Evolutionary conservation across 2,888 invertebrate species (phyloP).

Genomic region (Zele albiditarsus): DNA sequence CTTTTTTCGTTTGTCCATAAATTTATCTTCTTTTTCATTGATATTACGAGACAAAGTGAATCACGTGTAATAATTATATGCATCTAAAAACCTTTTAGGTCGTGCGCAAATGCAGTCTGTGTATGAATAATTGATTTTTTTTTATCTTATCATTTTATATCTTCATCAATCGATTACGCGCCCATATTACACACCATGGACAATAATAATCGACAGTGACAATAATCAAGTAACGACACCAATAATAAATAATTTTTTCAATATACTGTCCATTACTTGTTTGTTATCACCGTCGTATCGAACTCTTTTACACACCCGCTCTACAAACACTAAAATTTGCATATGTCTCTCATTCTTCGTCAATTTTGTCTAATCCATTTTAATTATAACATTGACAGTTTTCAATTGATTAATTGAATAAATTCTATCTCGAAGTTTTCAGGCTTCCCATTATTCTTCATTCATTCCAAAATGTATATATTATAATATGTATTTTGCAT

Average conservation of each 20-base stretch:
- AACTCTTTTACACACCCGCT: background rate
- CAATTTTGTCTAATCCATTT: constrained; percentile 16
- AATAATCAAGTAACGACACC: constrained; percentile 30
- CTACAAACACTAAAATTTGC: background rate
- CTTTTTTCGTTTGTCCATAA: constrained; percentile 19
- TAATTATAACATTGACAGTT: constrained; percentile 32
- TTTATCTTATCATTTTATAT: constrained; percentile 11
- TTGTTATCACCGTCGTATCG: background rate
- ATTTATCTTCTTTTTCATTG: constrained; percentile 19
- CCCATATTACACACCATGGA: background rate
- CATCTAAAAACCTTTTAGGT: constrained; percentile 31
- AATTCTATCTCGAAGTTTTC: background rate
- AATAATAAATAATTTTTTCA: constrained; percentile 18
- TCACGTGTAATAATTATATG: constrained; percentile 19
- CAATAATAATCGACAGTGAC: constrained; percentile 31
- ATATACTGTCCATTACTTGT: background rate
- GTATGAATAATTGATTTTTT: constrained; percentile 10
- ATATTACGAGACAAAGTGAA: constrained; percentile 25
- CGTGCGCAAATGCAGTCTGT: constrained; percentile 37
- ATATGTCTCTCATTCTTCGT: background rate
- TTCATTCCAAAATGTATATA: background rate
- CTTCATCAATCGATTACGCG: constrained; percentile 20
- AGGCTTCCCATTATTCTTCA: background rate
- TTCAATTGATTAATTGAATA: constrained; percentile 3
- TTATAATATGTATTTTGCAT: background rate